These are phyloP conservation scores for Radopholus similis DNA, from an alignment of 1,140 invertebrate genomes.

Conservation along the genomic window DNA sequence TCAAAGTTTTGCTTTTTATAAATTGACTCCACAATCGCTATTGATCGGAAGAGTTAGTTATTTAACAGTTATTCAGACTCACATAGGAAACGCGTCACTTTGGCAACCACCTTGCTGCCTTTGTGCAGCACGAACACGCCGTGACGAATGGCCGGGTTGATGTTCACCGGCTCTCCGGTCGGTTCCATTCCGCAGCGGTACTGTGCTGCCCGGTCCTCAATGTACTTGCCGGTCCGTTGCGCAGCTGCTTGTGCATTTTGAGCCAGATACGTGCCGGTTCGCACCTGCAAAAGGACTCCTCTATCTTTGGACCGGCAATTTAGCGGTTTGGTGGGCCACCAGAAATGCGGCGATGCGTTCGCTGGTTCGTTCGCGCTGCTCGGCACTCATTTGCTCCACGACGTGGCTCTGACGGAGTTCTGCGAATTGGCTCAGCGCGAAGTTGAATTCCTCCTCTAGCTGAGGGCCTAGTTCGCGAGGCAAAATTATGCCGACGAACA, in stretches of 20 bases:
- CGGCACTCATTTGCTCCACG: constrained; percentile 27
- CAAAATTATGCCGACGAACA: constrained; percentile 45
- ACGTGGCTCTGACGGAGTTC: constrained; percentile 21
- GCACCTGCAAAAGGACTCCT: too few species aligned
- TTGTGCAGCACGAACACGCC: constrained; percentile 34
- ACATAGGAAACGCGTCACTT: constrained; percentile 37
- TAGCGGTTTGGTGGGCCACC: too few species aligned
- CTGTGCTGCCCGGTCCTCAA: constrained; percentile 21
- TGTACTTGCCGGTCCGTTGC: constrained; percentile 23
- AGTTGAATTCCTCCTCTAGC: constrained; percentile 37
- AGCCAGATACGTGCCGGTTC: constrained; percentile 27
- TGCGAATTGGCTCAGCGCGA: constrained; percentile 32
- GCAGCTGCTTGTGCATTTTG: constrained; percentile 20
- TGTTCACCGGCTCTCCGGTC: constrained; percentile 37
- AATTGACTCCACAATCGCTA: too few species aligned
- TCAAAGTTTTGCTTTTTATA: too few species aligned
- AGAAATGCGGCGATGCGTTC: constrained; percentile 7
- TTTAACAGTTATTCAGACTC: too few species aligned
- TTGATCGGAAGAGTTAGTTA: too few species aligned
- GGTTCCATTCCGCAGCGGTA: constrained; percentile 32
- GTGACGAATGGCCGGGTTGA: constrained; percentile 38
- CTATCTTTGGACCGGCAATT: too few species aligned
- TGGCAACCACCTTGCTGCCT: constrained; percentile 35
- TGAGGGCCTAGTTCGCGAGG: constrained; percentile 25
- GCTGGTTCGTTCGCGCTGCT: constrained; percentile 30